Base-by-base conservation (phyloP, 35 echinoderm and acorn worm genomes). In the Lytechinus pictus region DNA sequence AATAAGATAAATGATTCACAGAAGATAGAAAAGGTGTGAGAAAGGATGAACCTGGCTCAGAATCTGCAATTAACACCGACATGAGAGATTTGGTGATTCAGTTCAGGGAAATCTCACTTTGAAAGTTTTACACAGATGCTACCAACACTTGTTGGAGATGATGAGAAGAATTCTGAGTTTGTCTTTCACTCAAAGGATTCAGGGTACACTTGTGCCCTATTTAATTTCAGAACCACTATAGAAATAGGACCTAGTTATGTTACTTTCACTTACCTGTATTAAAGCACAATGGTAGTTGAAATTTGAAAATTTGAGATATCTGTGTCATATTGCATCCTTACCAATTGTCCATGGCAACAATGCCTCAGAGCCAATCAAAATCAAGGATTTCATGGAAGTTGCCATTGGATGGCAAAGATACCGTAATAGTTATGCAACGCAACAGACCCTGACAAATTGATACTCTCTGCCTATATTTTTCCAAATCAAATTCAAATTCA, bases 51-150 rank as follows among this genome's bases (percentile, higher is more conserved):
- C 66, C n/a, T n/a, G 66, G 66, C 19, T 79, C 1, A 79, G 12
- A 79, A 79, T 5, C 21, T 19, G 66, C 19, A 79, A 79, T 79
- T 79, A 79, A 79, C 66, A 24, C n/a, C 8, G 66, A 79, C 66
- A 79, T 24, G 66, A 79, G 66, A 79, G 66, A 79, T 79, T 79
- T 79, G 66, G 66, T 79, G 66, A 79, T 24, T 79, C 66, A 79
- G 12, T 79, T 79, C 0, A 24, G 6, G 19, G 19, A 24, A 79
- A 79, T 79, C 66, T 24, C 14, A 5, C 19, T 79, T 79, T 79
- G 66, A n/a, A n/a, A 79, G 66, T 79, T 27, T 44, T n/a, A 79
- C 11, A 71, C 10, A 21, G 19, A 79, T 79, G 66, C 16, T 24
- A 24, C 21, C 21, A 79, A 79, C 66, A 79, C 66, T 79, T 79